Base-by-base conservation (phyloP, 2,888 invertebrate species). In the Campoletis raptor region DNA sequence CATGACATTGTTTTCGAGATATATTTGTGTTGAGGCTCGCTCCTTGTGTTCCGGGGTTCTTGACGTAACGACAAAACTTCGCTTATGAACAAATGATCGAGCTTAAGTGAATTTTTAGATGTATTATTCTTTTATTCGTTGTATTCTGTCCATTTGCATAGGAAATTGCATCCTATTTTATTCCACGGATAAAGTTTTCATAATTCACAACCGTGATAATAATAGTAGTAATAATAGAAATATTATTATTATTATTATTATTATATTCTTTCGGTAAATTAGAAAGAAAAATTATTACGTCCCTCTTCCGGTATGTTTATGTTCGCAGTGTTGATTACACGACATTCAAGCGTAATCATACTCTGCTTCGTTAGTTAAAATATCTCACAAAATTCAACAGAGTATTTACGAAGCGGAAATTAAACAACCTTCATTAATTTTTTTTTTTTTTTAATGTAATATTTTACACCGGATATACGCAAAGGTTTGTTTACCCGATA, bases 291-390 rank as follows among this genome's bases (percentile, higher is more conserved):
- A 48, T 7, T 48, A 18, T 48, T n/a, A n/a, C 18, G 7, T 48
- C 48, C 6, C 10, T 30, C 6, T 61, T 61, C 30, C 15, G 30
- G 57, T 57, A 61, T 15, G 30, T 57, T 24, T 30, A 30, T 30
- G 15, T 30, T 61, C 30, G 30, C 36, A 67, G 57, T 36, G 64
- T 36, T 74, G 45, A 76, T 82, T 77, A 82, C 70, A 70, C 24
- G 70, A 37, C 76, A 70, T 48, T 70, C 61, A 64, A 64, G 77
- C 70, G 70, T 40, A 70, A 70, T 61, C 48, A 77, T 48, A 45
- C 64, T 42, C 42, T 36, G 70, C 69, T 82, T 77, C 76, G 76
- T 76, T 76, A 76, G 45, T 70, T 48, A 77, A 67, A 70, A 77
- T 82, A 70, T 48, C 61, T 70, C 77, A 66, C 70, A 48, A 70